A percentile compares a stretch with the other conserved stretches of the same genome.
Evolutionary conservation across 2,888 invertebrate genomes (phyloP).

Genomic region (Poecilobothrus nobilitatus): DNA sequence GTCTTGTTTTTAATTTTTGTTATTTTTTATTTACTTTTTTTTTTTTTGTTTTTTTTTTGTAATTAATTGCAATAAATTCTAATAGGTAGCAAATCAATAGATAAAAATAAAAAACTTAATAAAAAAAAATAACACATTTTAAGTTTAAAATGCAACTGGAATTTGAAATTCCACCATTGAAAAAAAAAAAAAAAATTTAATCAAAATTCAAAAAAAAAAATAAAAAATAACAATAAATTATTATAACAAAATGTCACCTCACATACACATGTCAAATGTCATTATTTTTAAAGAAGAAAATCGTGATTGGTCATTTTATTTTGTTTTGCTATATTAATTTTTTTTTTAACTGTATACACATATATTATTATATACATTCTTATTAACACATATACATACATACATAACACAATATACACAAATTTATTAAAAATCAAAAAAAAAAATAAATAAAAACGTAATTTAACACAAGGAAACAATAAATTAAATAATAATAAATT

Average conservation of each 20-base stretch:
- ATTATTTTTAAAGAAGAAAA: background rate
- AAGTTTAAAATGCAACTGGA: background rate
- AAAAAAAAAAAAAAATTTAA: background rate
- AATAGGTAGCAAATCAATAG: too few species aligned
- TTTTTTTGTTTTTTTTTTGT: too few species aligned
- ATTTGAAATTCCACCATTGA: background rate
- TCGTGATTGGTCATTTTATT: conserved; percentile 1
- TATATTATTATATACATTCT: background rate
- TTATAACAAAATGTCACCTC: background rate
- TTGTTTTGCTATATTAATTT: background rate
- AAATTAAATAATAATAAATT: background rate
- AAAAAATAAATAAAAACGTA: background rate
- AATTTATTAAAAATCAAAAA: background rate
- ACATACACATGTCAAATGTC: conserved; percentile 6
- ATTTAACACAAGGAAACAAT: background rate
- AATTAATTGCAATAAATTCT: too few species aligned
- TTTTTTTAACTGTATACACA: background rate
- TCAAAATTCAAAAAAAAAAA: too few species aligned
- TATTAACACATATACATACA: background rate
- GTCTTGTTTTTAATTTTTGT: too few species aligned
- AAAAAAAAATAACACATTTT: background rate
- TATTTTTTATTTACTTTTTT: too few species aligned
- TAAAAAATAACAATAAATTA: background rate
- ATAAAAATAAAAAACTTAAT: background rate
- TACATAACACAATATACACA: background rate